Percentiles rank a stretch among this genome's conserved stretches.
These are phyloP conservation scores for Saccostrea glomerata DNA, from an alignment of 1,140 invertebrate species.

Conservation along the genomic window DNA sequence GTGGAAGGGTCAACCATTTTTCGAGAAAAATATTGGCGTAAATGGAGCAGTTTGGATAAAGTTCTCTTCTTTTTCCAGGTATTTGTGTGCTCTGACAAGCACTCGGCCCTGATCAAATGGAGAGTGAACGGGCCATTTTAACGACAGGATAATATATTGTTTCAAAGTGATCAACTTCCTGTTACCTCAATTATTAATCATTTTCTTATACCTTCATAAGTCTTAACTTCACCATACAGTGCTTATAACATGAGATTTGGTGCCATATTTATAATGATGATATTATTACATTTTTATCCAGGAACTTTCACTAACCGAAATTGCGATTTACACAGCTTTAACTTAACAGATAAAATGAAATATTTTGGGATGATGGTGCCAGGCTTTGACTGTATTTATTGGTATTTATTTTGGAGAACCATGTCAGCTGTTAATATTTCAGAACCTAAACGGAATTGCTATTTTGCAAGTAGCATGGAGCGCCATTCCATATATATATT, in stretches of 20 bases:
- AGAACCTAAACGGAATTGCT: not conserved
- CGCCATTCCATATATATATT: slow-evolving; percentile 23
- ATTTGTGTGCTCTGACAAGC: slow-evolving; percentile 26
- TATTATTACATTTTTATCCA: slow-evolving; percentile 4
- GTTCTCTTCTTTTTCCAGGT: slow-evolving; percentile 35
- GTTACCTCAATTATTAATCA: slow-evolving; percentile 20
- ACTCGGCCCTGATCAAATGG: slow-evolving; percentile 36
- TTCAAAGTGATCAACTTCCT: not conserved
- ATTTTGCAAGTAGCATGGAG: slow-evolving; percentile 21
- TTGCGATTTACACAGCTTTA: slow-evolving; percentile 16
- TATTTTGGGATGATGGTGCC: not conserved
- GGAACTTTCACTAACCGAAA: slow-evolving; percentile 1
- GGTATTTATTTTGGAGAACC: not conserved
- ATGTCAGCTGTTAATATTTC: not conserved
- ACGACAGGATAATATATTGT: not conserved
- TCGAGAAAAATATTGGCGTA: not conserved
- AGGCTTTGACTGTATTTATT: slow-evolving; percentile 2
- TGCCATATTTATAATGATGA: not conserved
- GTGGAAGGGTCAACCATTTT: not conserved
- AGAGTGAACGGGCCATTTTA: slow-evolving; percentile 35
- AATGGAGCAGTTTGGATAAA: not conserved
- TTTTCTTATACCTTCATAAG: not conserved
- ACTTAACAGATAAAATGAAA: not conserved
- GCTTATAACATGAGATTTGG: slow-evolving; percentile 26
- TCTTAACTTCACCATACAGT: slow-evolving; percentile 29